A percentile compares a stretch with the other conserved stretches of the same genome.
These are phyloP conservation scores for Euthynnus affinis DNA, from an alignment of 2,797 vertebrate genomes.

Conservation along the genomic window DNA sequence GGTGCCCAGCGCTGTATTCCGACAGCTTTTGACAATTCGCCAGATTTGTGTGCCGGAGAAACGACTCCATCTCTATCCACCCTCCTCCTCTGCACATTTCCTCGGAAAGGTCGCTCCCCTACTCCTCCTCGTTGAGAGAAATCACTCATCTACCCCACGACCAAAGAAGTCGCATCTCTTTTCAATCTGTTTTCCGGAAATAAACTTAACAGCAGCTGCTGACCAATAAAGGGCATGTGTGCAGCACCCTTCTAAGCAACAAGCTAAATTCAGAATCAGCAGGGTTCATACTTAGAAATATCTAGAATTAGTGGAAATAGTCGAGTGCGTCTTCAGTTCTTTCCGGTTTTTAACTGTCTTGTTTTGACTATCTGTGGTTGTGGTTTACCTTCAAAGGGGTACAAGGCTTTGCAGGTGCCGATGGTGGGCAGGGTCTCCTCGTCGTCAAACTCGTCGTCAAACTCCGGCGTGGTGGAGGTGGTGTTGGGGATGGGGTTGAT, in stretches of 20 bases:
- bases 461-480: slow-evolving; percentile 84
- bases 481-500: slow-evolving; percentile 56
- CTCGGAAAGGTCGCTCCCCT: slow-evolving; percentile 20
- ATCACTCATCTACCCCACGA: slow-evolving; percentile 8
- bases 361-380: no score
- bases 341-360: background rate
- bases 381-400: slow-evolving; percentile 93
- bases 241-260: background rate
- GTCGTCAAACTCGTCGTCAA: slow-evolving; percentile 96
- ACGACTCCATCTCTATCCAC: background rate
- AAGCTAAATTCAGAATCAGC: background rate
- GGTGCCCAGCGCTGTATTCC: background rate
- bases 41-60: background rate
- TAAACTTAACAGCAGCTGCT: background rate
- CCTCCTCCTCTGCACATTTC: slow-evolving; percentile 41
- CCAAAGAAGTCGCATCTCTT: background rate
- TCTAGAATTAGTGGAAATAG: background rate
- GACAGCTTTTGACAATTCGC: slow-evolving; percentile 4
- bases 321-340: background rate
- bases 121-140: slow-evolving; percentile 25
- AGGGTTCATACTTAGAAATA: background rate
- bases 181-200: slow-evolving; percentile 14
- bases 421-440: slow-evolving; percentile 95
- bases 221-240: background rate
- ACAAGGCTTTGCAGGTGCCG: slow-evolving; percentile 97